Conservation (phyloP, 2,797 vertebrate species). For the Scleropages formosus region DNA sequence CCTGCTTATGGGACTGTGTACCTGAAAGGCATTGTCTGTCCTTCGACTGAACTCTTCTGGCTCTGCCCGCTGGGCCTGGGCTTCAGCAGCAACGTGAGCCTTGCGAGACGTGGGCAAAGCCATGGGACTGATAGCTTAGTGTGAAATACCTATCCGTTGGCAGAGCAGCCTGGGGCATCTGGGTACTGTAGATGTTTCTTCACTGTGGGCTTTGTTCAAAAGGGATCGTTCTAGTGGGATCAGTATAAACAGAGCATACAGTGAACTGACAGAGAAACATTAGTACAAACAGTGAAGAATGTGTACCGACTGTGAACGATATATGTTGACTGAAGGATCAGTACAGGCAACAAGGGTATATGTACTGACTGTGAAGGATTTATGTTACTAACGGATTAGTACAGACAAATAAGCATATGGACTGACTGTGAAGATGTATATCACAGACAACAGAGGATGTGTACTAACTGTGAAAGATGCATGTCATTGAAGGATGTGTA, state of each 20-base stretch:
- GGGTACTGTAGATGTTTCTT: neutral
- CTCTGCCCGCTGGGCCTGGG: slow-evolving; percentile 41
- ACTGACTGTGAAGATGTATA: no score
- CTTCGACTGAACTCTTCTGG: slow-evolving; percentile 51
- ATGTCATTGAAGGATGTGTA: neutral
- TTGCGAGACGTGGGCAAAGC: slow-evolving; percentile 53
- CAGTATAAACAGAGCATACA: neutral
- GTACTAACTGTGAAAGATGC: neutral
- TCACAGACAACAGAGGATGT: no score
- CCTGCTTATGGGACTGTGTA: neutral
- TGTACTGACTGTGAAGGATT: neutral
- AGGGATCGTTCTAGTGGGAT: neutral
- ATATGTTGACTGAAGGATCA: neutral
- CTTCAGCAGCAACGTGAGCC: slow-evolving; percentile 32
- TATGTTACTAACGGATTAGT: no score
- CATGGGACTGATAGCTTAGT: slow-evolving; percentile 64
- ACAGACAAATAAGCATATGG: no score
- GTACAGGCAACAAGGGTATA: neutral
- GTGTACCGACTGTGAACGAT: neutral
- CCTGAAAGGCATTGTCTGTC: slow-evolving; percentile 8
- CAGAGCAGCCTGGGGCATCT: slow-evolving; percentile 43
- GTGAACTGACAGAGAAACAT: neutral
- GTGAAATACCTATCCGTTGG: slow-evolving; percentile 59
- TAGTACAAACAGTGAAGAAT: neutral
- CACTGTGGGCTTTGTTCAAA: neutral